Base-by-base conservation (phyloP, 30 jellyfish, hydroid and myxozoan genomes). In the Aurelia sp. region DNA sequence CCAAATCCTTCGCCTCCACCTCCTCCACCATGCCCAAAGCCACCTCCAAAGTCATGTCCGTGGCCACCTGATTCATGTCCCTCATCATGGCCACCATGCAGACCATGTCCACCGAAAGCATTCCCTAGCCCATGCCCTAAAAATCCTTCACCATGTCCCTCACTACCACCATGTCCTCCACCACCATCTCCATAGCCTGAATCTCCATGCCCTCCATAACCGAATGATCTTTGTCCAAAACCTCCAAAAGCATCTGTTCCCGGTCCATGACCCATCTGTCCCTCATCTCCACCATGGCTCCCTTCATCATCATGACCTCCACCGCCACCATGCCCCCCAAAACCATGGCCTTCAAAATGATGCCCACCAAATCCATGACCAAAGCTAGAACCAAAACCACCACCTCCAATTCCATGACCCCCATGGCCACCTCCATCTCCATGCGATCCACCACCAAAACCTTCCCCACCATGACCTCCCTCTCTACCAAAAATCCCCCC, bases 361-460 rank as follows among this genome's bases (percentile, higher is more conserved):
- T 70, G 61, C 13, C 79, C 61, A 58, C 72, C 82, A 16, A 41
- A 68, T 10, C 85, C 92, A 63, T 15, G 30, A 47, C 50, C 19
- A 10, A 60, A 31, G 17, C 72, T 48, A 82, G 20, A 61, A 30
- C 86, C 92, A 33, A 10, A 35, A 11, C 81, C 80, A 72, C 35
- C 55, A 18, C 80, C 89, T 17, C 41, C 84, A 0, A 64, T 72
- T 44, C 51, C 71, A 55, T 55, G 71, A 4, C 79, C 81, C 20
- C 78, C 86, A 57, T 72, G 86, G 22, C 92, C 92, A 24, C 84
- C 90, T 22, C 58, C 82, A 30, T 48, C 77, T 19, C 80, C 91
- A 81, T 67, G 67, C 9, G 57, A 50, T 3, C 81, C 64, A 18
- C 51, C 74, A 16, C 84, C 91, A 33, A 27, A 47, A 7, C 82